Evolutionary conservation across 2,797 vertebrate species (phyloP), one percentile per base, ranked within the genome.

Genomic region (Thamnophis elegans): DNA sequence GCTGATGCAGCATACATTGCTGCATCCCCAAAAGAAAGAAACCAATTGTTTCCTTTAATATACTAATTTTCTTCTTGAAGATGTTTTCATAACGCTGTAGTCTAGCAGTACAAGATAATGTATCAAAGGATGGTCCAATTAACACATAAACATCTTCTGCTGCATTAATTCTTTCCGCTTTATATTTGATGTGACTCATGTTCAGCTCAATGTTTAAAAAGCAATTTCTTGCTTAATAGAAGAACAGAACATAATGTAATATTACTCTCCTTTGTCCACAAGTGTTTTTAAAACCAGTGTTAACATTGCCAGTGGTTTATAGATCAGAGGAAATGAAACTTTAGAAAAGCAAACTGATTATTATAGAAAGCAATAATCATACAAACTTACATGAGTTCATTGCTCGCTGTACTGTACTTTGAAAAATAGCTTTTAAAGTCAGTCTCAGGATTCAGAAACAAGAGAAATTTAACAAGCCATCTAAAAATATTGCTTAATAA

Each of bases 131-230:
- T 0, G 85, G 93, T 90, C 28, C 14, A 93, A 89, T 12, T 87
- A 53, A 59, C 85, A 60, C 28, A 18, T 59, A 92, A 92, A 89
- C 0, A 32, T 93, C 18, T 94, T 91, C 92, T 42, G 0, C 78
- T 73, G 55, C 59, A n/a, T 91, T 68, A 11, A 87, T 91, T 92
- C 88, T 91, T 88, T 91, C 91, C 25, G 14, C 32, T 92, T 85
- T 92, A 60, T 20, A 60, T 92, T 90, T 90, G 85, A 68, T 95
- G 88, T 68, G 32, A 95, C 25, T 18, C 36, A 87, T 90, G 3
- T 92, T 95, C 4, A 56, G 82, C 91, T 89, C 91, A 95, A 88
- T 92, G 89, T 85, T 90, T 94, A 93, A 92, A 90, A 94, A 89
- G 26, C 91, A 89, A 1, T 0, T 92, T 10, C 93, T 93, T 91